Evolutionary conservation across 2,888 invertebrate species (phyloP).

Genomic region (Stenotaenia linearis): DNA sequence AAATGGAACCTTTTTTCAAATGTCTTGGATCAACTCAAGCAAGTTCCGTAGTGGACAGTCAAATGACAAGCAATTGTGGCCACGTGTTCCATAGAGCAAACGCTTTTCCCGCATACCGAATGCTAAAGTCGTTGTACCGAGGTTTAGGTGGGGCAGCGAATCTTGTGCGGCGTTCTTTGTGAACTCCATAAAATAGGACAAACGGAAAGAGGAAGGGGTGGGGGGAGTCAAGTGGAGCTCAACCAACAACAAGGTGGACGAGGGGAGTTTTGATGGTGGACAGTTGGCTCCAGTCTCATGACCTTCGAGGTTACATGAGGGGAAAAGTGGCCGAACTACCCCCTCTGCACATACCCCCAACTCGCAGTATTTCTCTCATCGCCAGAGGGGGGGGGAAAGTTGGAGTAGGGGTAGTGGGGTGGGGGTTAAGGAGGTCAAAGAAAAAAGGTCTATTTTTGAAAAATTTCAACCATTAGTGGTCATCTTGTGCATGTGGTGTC

Average conservation of each 20-base stretch:
- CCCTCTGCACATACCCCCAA: not conserved
- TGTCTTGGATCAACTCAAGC: not conserved
- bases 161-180: constrained; percentile 24
- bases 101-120: not conserved
- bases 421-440: too few relatives aligned
- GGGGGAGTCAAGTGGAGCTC: constrained; percentile 19
- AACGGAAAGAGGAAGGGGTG: constrained; percentile 10
- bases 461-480: not conserved
- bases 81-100: not conserved
- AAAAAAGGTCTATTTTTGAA: not conserved
- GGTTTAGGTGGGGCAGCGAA: constrained; percentile 8
- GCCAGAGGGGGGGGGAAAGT: too few relatives aligned
- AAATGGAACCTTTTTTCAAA: not conserved
- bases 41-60: constrained; percentile 17
- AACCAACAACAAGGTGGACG: constrained; percentile 18
- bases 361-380: not conserved
- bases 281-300: constrained; percentile 24
- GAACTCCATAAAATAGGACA: constrained; percentile 23
- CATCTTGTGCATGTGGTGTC: not conserved
- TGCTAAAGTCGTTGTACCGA: not conserved
- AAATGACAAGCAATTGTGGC: constrained; percentile 6
- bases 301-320: not conserved
- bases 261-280: constrained; percentile 26
- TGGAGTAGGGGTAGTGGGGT: too few relatives aligned
- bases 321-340: constrained; percentile 2